These are phyloP conservation scores for Probosciger aterrimus DNA, from an alignment of 2,113 vertebrate species.

Conservation along the genomic window DNA sequence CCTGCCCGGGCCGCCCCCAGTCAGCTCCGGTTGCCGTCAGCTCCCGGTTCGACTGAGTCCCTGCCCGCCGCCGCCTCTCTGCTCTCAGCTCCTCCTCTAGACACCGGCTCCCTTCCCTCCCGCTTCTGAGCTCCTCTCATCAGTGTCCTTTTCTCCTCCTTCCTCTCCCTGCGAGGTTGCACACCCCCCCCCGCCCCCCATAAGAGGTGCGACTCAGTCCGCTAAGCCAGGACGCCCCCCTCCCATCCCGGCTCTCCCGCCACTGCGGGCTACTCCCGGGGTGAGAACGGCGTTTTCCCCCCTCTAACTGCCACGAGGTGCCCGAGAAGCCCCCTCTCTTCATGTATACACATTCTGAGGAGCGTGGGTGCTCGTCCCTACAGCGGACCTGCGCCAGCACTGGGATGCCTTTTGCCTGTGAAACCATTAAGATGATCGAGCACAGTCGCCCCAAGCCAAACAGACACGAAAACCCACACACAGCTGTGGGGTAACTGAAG, in stretches of 20 bases:
- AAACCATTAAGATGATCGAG: accelerated
- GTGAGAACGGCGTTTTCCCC: accelerated
- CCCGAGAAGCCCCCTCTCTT: not conserved
- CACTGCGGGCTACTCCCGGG: not conserved
- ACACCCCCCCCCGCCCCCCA: too few species aligned
- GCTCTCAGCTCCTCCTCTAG: slow-evolving; percentile 21
- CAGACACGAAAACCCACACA: accelerated
- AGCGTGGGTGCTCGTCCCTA: not conserved
- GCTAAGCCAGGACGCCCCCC: not conserved
- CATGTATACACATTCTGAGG: accelerated
- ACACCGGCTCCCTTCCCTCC: not conserved
- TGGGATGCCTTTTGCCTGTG: not conserved
- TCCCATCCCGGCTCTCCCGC: not conserved
- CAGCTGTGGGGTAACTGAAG: not conserved
- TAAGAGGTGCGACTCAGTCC: not conserved
- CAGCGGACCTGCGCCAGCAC: accelerated
- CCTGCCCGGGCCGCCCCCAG: not conserved
- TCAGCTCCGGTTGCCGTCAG: not conserved
- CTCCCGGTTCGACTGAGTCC: not conserved
- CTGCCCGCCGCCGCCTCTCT: not conserved
- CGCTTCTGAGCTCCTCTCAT: not conserved
- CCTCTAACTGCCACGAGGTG: not conserved
- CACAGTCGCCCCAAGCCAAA: not conserved
- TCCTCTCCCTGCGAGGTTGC: not conserved
- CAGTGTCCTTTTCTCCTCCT: not conserved